Percentiles rank a stretch among this genome's conserved stretches.
Conservation (phyloP, 2,113 vertebrate genomes). For the Eretmochelys imbricata region DNA sequence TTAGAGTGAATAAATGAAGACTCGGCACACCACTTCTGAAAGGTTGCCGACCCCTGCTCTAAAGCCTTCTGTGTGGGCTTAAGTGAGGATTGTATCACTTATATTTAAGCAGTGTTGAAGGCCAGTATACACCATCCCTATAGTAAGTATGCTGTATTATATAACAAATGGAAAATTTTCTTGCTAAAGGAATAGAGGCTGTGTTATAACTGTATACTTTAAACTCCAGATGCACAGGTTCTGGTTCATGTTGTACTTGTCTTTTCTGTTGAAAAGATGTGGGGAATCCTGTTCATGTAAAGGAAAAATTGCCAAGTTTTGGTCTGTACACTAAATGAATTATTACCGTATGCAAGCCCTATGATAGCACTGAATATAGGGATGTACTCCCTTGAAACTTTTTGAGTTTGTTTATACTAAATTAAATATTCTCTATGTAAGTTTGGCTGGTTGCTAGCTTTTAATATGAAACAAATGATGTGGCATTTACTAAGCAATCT, state of each 20-base stretch:
- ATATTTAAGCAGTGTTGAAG: not conserved
- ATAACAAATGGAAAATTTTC: not conserved
- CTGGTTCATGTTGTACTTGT: not conserved
- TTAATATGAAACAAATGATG: accelerated
- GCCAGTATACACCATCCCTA: not conserved
- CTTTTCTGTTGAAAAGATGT: not conserved
- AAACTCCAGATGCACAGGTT: not conserved
- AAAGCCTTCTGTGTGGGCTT: not conserved
- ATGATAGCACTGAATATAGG: not conserved
- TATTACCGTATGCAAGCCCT: not conserved
- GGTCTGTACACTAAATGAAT: not conserved
- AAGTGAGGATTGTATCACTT: not conserved
- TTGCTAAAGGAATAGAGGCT: not conserved
- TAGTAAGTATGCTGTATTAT: not conserved
- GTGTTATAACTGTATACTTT: not conserved
- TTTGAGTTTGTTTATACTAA: not conserved
- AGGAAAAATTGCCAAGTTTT: not conserved
- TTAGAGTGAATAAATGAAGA: no score
- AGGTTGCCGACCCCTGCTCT: not conserved
- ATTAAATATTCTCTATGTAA: not conserved
- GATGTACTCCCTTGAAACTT: not conserved
- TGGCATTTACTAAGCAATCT: not conserved
- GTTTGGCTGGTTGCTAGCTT: not conserved
- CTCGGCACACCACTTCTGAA: no score
- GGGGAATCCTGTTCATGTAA: not conserved